These are phyloP conservation scores for Gymnoscelis rufifasciata DNA, from an alignment of 2,888 invertebrate genomes.

Conservation along the genomic window DNA sequence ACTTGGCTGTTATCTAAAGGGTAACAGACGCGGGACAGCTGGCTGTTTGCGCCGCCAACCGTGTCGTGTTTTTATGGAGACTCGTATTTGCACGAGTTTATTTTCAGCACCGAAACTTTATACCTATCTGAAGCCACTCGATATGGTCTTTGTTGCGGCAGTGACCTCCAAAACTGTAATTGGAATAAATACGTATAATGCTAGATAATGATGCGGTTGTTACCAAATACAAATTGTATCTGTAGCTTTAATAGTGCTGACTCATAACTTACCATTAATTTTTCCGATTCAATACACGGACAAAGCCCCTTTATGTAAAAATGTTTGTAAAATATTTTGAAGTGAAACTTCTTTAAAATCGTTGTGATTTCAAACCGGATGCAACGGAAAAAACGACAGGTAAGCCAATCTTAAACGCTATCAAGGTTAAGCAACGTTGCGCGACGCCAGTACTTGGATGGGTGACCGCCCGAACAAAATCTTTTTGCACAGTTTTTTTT, in stretches of 20 bases:
- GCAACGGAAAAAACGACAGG: too few species aligned
- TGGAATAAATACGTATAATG: background rate
- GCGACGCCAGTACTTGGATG: too few species aligned
- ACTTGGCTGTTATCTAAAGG: conserved; percentile 29
- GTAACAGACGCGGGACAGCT: conserved; percentile 48
- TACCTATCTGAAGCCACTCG: conserved; percentile 42
- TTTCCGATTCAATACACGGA: too few species aligned
- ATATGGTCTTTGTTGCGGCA: conserved; percentile 38
- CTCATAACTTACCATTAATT: too few species aligned
- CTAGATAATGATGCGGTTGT: background rate
- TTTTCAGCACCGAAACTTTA: conserved; percentile 66
- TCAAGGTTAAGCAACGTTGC: too few species aligned
- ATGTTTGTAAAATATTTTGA: too few species aligned
- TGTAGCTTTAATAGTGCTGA: background rate
- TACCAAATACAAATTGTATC: background rate
- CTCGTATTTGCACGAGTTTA: conserved; percentile 52
- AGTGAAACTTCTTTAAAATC: too few species aligned
- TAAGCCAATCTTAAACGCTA: too few species aligned
- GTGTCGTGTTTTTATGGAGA: conserved; percentile 65
- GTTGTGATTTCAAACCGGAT: too few species aligned
- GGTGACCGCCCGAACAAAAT: too few species aligned
- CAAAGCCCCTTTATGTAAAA: too few species aligned
- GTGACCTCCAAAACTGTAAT: conserved; percentile 32
- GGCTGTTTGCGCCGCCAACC: conserved; percentile 62
- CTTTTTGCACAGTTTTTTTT: too few species aligned